phyloP scores from a whole-genome alignment of 1,140 invertebrate genomes.

The Neodiprion pinetum region DNA sequence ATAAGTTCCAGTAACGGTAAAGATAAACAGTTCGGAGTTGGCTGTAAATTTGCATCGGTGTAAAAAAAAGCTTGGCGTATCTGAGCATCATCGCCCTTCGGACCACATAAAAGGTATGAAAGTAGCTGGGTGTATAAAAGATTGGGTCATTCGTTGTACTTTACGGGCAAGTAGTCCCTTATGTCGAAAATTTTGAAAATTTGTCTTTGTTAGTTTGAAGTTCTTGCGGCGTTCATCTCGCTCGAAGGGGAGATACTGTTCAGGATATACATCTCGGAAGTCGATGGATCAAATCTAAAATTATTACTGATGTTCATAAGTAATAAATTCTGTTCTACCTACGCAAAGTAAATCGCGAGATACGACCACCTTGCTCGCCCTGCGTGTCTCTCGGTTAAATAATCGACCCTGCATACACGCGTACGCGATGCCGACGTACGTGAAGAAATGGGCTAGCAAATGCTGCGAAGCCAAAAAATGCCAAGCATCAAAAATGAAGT shows the following conservation, averaged over 20 bases:
- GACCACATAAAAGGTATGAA: not conserved
- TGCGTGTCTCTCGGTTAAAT: not conserved
- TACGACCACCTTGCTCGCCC: not conserved
- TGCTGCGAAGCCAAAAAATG: constrained; percentile 5
- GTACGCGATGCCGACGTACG: no score
- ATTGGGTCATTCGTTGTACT: not conserved
- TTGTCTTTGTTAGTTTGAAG: constrained; percentile 5
- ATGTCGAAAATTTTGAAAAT: not conserved
- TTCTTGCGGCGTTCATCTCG: not conserved
- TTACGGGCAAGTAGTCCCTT: not conserved
- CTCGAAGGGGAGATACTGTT: not conserved
- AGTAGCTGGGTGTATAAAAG: not conserved
- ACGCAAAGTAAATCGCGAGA: not conserved
- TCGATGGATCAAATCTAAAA: not conserved
- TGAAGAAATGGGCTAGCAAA: not conserved
- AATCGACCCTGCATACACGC: not conserved
- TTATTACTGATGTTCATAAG: not conserved
- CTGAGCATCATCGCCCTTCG: not conserved
- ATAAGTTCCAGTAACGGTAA: no score
- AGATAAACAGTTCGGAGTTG: no score
- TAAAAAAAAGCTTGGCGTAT: not conserved
- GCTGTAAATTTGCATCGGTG: not conserved
- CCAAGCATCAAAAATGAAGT: constrained; percentile 1
- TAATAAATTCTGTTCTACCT: not conserved
- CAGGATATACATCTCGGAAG: not conserved